Evolutionary conservation across 2,113 vertebrate genomes (phyloP).

Genomic region (Percina caprodes): DNA sequence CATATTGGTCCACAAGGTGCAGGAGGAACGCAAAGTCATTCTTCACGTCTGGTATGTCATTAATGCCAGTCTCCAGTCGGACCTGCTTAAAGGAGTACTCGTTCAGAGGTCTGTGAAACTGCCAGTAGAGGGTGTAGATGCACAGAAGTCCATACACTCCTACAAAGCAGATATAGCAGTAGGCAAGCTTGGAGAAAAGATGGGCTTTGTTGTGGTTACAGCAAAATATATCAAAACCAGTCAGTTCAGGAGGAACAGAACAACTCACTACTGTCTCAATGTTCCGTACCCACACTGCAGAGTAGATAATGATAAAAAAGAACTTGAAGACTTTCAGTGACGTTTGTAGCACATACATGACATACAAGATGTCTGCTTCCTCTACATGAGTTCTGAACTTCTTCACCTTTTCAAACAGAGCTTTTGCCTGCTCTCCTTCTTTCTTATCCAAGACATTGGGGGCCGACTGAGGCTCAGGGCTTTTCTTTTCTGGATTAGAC

Average conservation of each 20-base stretch:
- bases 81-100: constrained; percentile 89
- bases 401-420: constrained; percentile 93
- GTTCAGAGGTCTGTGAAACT: constrained; percentile 90
- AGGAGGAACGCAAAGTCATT: constrained; percentile 95
- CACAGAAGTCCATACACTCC: constrained; percentile 88
- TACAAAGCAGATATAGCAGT: constrained; percentile 90
- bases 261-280: constrained; percentile 90
- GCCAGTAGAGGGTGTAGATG: constrained; percentile 91
- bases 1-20: constrained; percentile 92
- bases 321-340: constrained; percentile 90
- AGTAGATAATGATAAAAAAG: constrained; percentile 87
- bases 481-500: constrained; percentile 83
- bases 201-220: constrained; percentile 92
- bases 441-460: constrained; percentile 89
- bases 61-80: constrained; percentile 89
- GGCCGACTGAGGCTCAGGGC: constrained; percentile 76
- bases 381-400: constrained; percentile 92
- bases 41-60: constrained; percentile 91
- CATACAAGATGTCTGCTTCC: constrained; percentile 88
- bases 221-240: constrained; percentile 90
- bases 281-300: constrained; percentile 82
- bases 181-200: constrained; percentile 91
- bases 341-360: constrained; percentile 91
- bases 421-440: constrained; percentile 93
- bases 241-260: constrained; percentile 86